Evolutionary conservation across 2,113 vertebrate species (phyloP).

Genomic region (Hydrochoerus hydrochaeris): DNA sequence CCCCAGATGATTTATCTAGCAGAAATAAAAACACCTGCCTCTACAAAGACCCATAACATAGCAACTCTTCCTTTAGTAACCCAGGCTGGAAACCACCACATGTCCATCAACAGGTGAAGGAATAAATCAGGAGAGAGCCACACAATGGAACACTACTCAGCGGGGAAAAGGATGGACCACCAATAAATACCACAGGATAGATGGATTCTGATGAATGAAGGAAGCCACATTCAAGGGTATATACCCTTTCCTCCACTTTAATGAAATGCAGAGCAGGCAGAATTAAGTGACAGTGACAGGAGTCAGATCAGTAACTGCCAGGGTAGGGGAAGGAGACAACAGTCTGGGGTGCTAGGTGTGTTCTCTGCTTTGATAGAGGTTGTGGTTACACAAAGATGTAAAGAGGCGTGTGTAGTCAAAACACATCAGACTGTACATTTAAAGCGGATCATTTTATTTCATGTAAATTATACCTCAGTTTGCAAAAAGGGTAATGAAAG

Average conservation of each 20-base stretch:
- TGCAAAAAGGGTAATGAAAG: not conserved
- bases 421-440: not conserved
- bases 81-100: not conserved
- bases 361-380: slow-evolving; percentile 7
- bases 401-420: not conserved
- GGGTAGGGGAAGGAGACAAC: not conserved
- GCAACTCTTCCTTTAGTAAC: not conserved
- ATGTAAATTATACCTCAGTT: not conserved
- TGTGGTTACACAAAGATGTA: not conserved
- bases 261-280: not conserved
- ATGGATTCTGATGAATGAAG: not conserved
- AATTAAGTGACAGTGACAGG: not conserved
- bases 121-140: not conserved
- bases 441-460: not conserved
- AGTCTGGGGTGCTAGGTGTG: not conserved
- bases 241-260: not conserved
- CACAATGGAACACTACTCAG: not conserved
- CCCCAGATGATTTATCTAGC: not conserved
- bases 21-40: not conserved
- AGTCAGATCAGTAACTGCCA: not conserved
- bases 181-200: no score
- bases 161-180: not conserved
- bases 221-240: not conserved
- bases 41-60: not conserved
- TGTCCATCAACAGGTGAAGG: not conserved